Evolutionary conservation across 2,888 invertebrate genomes (phyloP), one percentile per base, ranked within the genome.

Genomic region (Cistogaster globosa): DNA sequence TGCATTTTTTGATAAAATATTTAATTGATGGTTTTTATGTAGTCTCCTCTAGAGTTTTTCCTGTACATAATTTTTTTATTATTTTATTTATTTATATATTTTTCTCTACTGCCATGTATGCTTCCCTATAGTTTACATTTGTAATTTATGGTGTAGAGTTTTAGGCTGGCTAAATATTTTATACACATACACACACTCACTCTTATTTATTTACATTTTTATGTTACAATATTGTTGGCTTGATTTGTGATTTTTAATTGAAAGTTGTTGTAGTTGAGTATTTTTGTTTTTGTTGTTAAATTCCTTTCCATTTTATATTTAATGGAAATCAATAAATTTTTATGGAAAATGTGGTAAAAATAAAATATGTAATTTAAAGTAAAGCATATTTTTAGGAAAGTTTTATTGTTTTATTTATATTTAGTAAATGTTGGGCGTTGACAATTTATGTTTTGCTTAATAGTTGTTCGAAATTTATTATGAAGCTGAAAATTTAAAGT

Each of bases 281-380:
- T 79, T 79, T 58, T 32, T 62, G 14, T 79, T 71, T 22, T 60
- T 53, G 26, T 68, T 58, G 45, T 63, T 20, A n/a, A 72, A 60
- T 68, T 60, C 48, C 69, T 58, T 83, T 71, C 51, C 65, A 75
- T 78, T 75, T 82, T 51, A 32, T 53, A 60, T 75, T 79, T 75
- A 85, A 85, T 85, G 82, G 82, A 82, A 85, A 82, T 78, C 85
- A 79, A 85, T 85, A 85, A 85, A 85, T 85, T 85, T 75, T 53
- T 82, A 69, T 72, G 68, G 62, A 65, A 76, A 60, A 80, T 71
- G 68, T 62, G 48, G 58, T 22, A 60, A 48, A 71, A 53, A 42
- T 65, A 57, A 68, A 45, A 82, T 32, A 51, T 65, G 3, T 48
- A 32, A 18, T 71, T 58, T 48, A 75, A 82, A 62, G 20, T n/a